Base-by-base conservation (phyloP, 1,140 invertebrate species). In the Lordiphosa clarofinis region DNA sequence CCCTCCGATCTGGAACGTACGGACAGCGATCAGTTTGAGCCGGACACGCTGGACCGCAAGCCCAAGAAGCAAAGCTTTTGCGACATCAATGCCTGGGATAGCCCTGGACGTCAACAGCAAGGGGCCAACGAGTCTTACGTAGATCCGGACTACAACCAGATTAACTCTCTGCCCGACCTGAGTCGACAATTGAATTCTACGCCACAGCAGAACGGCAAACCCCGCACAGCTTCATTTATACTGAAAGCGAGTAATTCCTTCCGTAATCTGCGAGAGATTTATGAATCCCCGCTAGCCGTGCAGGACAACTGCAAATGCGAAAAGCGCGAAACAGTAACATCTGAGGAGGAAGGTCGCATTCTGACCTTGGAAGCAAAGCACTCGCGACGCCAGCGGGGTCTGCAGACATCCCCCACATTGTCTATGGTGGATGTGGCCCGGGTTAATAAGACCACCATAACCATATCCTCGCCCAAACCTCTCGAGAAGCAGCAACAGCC, bases 31-130 rank as follows among this genome's bases (percentile, higher is more conserved):
- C 91, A 91, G 50, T 96, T 95, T 73, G 95, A 96, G 84, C 94
- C 94, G 0, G 95, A 96, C 68, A 96, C 95, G 0, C 88, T 96
- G 19, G 95, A 96, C 75, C 89, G 95, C n/a, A 95, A 95, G 82
- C 93, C 94, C 36, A 92, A 91, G 67, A 94, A 93, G 74, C 86
- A 88, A 36, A 89, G 87, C 46, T 88, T 88, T 37, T 88, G 87
- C 46, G 86, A 88, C 63, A 79, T 92, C 3, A 89, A 24, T 63
- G 76, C 38, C 68, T 89, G 90, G 79, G 90, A 73, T 70, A 90
- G 46, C 56, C 88, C 67, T 3, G 63, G 63, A 10, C 60, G 52
- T 4, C 59, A 82, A 89, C 43, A 53, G 62, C 88, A 91, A 88
- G 68, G 19, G 75, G 12, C 19, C n/a, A 90, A 62, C 91, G 89